A percentile compares a stretch with the other conserved stretches of the same genome.
Evolutionary conservation across 2,888 invertebrate genomes (phyloP).

Genomic region (Andricus quercusramuli): DNA sequence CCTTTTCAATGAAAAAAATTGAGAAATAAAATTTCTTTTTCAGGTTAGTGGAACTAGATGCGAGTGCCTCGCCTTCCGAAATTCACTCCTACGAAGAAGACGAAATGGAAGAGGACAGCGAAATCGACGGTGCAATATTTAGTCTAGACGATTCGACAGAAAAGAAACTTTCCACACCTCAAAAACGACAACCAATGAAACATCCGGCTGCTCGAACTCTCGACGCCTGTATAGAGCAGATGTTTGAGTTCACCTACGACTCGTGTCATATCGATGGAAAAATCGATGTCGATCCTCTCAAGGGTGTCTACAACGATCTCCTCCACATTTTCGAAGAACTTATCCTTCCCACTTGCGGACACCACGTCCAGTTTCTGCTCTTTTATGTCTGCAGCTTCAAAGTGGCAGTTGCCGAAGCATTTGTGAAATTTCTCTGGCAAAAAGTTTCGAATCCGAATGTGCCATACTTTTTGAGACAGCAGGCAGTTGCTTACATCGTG

Average conservation of each 20-base stretch:
- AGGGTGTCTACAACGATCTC: slow-evolving; percentile 81
- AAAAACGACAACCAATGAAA: slow-evolving; percentile 68
- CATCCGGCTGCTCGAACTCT: slow-evolving; percentile 84
- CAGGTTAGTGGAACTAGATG: slow-evolving; percentile 88
- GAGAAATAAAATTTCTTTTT: slow-evolving; percentile 51
- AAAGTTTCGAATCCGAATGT: slow-evolving; percentile 85
- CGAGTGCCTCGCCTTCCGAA: slow-evolving; percentile 83
- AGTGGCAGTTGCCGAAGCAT: slow-evolving; percentile 82
- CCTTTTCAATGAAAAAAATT: not conserved
- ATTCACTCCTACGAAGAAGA: slow-evolving; percentile 80
- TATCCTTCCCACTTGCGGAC: slow-evolving; percentile 90
- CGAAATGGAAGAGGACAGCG: slow-evolving; percentile 79
- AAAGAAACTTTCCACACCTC: slow-evolving; percentile 60
- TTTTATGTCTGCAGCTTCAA: slow-evolving; percentile 88
- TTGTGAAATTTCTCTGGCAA: slow-evolving; percentile 86
- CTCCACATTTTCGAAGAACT: slow-evolving; percentile 88
- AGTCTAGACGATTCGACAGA: slow-evolving; percentile 79
- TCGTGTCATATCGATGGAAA: slow-evolving; percentile 80
- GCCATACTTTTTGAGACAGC: slow-evolving; percentile 84
- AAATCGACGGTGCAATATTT: slow-evolving; percentile 62
- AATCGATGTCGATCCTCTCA: slow-evolving; percentile 77
- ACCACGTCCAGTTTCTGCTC: slow-evolving; percentile 88
- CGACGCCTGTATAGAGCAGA: slow-evolving; percentile 88
- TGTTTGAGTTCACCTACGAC: slow-evolving; percentile 85
- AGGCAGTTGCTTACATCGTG: slow-evolving; percentile 87